Evolutionary conservation across 2,888 invertebrate genomes (phyloP), one percentile per base, ranked within the genome.

Genomic region (Pseudoips prasinana): DNA sequence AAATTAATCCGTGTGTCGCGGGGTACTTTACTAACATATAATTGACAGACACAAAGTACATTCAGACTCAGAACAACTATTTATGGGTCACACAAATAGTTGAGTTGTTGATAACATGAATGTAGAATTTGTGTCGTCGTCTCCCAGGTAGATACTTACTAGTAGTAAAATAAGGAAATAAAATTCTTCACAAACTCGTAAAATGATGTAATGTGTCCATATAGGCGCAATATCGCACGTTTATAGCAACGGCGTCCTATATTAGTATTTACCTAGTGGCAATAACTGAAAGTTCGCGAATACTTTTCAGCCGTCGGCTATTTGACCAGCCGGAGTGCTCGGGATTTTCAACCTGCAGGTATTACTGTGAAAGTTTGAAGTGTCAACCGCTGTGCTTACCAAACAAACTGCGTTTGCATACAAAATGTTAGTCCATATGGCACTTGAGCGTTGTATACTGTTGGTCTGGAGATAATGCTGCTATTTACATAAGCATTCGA

Each of bases 261-360:
- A 70, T 74, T 72, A 60, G 58, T 76, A 52, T 73, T 77, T 71
- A 64, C 66, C 52, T 54, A 53, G 55, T 29, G 45, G 64, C 72
- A 71, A 74, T 74, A 74, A 66, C 66, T 54, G 58, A 60, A 59
- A 50, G 53, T 56, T 48, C 35, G 32, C 43, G 22, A 24, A 18
- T 14, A 18, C 22, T 14, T 34, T 44, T 42, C 37, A 33, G 36
- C 47, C 50, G 37, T 29, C 33, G 46, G 56, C 46, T 53, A 39
- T 59, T 54, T 52, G 46, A 34, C 22, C 33, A 37, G 36, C 37
- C 30, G 29, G 28, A 37, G 41, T 37, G 33, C 33, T 30, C 26
- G 14, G 34, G 46, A 49, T 54, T 51, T 54, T 51, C 52, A 54
- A n/a, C 48, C 51, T 58, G n/a, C n/a, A 38, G 27, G 37, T 48